phyloP scores from a whole-genome alignment of 2,888 invertebrate genomes.

The Rhorus exstirpatorius region DNA sequence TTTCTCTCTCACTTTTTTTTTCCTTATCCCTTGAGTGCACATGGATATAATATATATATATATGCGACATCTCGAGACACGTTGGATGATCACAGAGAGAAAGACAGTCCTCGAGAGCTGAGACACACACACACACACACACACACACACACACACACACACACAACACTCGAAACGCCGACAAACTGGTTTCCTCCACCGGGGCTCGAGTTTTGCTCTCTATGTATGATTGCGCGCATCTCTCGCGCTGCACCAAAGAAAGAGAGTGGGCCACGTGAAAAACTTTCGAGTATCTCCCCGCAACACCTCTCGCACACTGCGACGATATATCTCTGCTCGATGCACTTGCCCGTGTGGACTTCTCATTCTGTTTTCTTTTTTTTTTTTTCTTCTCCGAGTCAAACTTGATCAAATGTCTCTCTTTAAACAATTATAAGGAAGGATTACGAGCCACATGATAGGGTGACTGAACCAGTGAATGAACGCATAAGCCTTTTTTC shows the following conservation, averaged over 20 bases:
- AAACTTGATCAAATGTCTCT: background rate
- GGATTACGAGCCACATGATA: too few relatives aligned
- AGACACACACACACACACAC: conserved; percentile 44
- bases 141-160: conserved; percentile 18
- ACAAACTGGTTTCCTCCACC: conserved; percentile 79
- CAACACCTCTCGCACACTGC: conserved; percentile 55
- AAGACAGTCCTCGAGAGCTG: conserved; percentile 65
- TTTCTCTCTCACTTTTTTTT: conserved; percentile 44
- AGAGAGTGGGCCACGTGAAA: conserved; percentile 74
- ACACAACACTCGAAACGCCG: conserved; percentile 73
- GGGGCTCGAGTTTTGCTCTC: conserved; percentile 43
- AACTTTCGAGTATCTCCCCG: conserved; percentile 67
- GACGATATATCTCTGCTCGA: too few relatives aligned
- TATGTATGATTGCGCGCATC: conserved; percentile 18
- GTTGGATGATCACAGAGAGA: conserved; percentile 64
- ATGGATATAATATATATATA: conserved; percentile 19
- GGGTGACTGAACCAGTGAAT: too few relatives aligned
- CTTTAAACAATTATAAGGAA: background rate
- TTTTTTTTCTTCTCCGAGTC: background rate
- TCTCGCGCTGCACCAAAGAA: conserved; percentile 28
- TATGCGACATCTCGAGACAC: conserved; percentile 52
- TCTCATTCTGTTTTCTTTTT: background rate
- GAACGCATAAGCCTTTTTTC: too few relatives aligned
- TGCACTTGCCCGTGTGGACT: conserved; percentile 39
- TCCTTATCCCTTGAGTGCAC: conserved; percentile 47